Conservation (phyloP, 2,113 vertebrate species). For the Tautogolabrus adspersus region DNA sequence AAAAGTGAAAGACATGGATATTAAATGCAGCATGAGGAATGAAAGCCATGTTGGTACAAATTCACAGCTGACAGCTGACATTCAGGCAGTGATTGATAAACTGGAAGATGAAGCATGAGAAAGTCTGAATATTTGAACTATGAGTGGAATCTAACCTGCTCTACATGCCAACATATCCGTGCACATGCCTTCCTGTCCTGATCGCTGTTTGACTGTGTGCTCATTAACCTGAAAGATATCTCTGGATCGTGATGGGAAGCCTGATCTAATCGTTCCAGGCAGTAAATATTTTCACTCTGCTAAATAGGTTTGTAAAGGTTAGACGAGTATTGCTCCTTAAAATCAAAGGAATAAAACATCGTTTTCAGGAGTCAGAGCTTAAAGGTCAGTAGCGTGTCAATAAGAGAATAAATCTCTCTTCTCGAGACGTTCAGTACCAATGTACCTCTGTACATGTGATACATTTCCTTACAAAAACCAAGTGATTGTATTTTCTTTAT, state of each 20-base stretch:
- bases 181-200: neutral
- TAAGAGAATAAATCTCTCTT: too few relatives aligned
- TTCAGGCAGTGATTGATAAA: neutral
- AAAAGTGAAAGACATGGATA: neutral
- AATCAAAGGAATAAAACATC: too few relatives aligned
- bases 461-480: neutral
- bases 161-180: neutral
- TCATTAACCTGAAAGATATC: neutral
- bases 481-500: neutral
- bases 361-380: too few relatives aligned
- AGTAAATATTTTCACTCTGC: neutral
- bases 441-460: neutral
- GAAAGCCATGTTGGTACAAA: neutral
- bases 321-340: too few relatives aligned
- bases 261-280: neutral
- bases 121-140: constrained; percentile 19
- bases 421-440: too few relatives aligned
- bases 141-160: constrained; percentile 43
- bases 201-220: neutral
- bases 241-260: neutral
- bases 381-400: too few relatives aligned
- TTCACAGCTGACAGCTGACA: neutral
- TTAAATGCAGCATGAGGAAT: neutral
- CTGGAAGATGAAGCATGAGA: constrained; percentile 5
- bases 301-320: too few relatives aligned